These are phyloP conservation scores for Sipha maydis DNA, from an alignment of 2,888 invertebrate species.

Conservation along the genomic window DNA sequence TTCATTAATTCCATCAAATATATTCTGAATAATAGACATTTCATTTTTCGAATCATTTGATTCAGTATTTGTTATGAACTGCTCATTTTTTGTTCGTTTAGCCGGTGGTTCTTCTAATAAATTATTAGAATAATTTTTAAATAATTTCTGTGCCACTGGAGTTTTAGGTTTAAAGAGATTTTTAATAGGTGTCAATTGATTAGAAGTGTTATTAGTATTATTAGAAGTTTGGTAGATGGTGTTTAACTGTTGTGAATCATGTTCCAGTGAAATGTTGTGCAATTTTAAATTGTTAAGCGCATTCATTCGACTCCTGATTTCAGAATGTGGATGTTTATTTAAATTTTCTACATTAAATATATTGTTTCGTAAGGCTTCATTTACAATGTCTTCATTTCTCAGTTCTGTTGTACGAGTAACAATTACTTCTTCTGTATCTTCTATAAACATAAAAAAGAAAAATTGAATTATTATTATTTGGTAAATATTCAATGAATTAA, in stretches of 20 bases:
- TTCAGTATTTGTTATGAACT: neutral
- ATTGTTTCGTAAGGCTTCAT: constrained; percentile 27
- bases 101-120: constrained; percentile 27
- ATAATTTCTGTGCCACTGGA: constrained; percentile 34
- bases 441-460: constrained; percentile 19
- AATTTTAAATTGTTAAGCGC: constrained; percentile 35
- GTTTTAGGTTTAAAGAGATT: constrained; percentile 36
- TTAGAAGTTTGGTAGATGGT: neutral
- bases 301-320: neutral
- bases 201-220: neutral
- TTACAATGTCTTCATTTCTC: constrained; percentile 45
- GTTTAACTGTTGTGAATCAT: neutral
- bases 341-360: neutral
- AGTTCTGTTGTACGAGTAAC: constrained; percentile 28
- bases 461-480: neutral
- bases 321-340: neutral
- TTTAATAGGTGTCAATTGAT: neutral
- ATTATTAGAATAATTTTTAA: constrained; percentile 8
- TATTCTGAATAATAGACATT: constrained; percentile 46
- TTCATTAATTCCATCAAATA: constrained; percentile 56
- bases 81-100: constrained; percentile 38
- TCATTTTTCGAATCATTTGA: constrained; percentile 20
- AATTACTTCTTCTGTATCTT: constrained; percentile 27
- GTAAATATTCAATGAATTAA: neutral
- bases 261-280: neutral